A percentile compares a stretch with the other conserved stretches of the same genome.
phyloP scores from a whole-genome alignment of 2,797 vertebrate species.

The Aplochiton taeniatus region DNA sequence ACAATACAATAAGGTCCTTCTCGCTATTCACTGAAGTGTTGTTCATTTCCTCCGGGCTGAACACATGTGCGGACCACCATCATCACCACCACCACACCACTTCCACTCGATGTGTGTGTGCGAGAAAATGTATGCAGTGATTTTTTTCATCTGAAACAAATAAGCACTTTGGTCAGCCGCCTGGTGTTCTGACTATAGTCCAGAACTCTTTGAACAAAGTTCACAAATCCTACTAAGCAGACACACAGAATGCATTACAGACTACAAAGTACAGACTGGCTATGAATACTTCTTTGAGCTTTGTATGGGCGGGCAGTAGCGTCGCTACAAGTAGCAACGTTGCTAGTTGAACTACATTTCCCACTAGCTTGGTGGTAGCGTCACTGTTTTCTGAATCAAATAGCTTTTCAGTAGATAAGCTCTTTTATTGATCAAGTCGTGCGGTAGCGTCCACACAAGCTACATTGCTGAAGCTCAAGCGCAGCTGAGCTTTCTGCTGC shows the following conservation, averaged over 20 bases:
- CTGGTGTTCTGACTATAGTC: conserved; percentile 30
- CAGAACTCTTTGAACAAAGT: conserved; percentile 27
- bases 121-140: conserved; percentile 53
- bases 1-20: conserved; percentile 79
- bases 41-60: conserved; percentile 72
- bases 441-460: too few relatives aligned
- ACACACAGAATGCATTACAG: background rate
- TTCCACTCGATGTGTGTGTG: conserved; percentile 49
- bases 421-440: too few relatives aligned
- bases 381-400: too few relatives aligned
- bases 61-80: conserved; percentile 50
- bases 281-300: conserved; percentile 10
- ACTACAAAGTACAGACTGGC: too few relatives aligned
- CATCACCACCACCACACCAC: conserved; percentile 32
- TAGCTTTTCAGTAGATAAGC: too few relatives aligned
- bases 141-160: conserved; percentile 47
- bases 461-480: too few relatives aligned
- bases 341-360: too few relatives aligned
- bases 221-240: conserved; percentile 21
- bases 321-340: too few relatives aligned
- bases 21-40: conserved; percentile 77
- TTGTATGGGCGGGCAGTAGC: conserved; percentile 1
- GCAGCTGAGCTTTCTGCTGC: too few relatives aligned
- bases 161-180: conserved; percentile 36
- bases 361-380: too few relatives aligned